Base-by-base conservation (phyloP, 2,888 invertebrate genomes). In the Thera obeliscata region DNA sequence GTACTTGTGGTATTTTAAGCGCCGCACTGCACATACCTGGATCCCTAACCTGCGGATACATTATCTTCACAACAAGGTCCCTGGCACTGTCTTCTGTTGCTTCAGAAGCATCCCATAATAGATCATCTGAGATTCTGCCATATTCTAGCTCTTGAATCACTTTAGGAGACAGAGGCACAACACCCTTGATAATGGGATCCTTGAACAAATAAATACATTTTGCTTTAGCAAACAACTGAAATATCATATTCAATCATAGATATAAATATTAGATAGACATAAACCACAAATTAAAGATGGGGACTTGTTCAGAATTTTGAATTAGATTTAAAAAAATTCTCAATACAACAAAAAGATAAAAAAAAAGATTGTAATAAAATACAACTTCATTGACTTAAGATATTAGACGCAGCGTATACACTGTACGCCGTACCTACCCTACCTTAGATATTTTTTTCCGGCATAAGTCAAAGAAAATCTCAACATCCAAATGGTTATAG, bases 61-160 rank as follows among this genome's bases (percentile, higher is more conserved):
- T 59, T 0, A 59, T 59, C 12, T 22, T 59, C 12, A 3, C 9
- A 12, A 59, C 12, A 8, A 59, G 38, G 6, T 7, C 50, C 0
- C n/a, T 38, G n/a, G 50, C 38, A 3, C 7, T 12, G 2, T 50
- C 50, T 0, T 36, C 38, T 1, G 5, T 36, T n/a, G 41, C 12
- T 12, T 36, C 3, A 7, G 12, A 22, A 4, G 38, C 59, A 7
- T 59, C 59, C 8, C 38, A 9, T 8, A 59, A 12, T 2, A 59
- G 38, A 22, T 12, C 4, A 22, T 59, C 59, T 8, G 50, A 50
- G 38, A 59, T 59, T 38, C 59, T 59, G 36, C 59, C 59, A 38
- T 49, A 50, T 35, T 36, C 22, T 22, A 59, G 41, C 22, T 50
- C 59, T 38, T 50, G 50, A 9, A 9, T 59, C 7, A 12, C 50